phyloP scores from a whole-genome alignment of 2,888 invertebrate genomes.

The Platypus cylindrus region DNA sequence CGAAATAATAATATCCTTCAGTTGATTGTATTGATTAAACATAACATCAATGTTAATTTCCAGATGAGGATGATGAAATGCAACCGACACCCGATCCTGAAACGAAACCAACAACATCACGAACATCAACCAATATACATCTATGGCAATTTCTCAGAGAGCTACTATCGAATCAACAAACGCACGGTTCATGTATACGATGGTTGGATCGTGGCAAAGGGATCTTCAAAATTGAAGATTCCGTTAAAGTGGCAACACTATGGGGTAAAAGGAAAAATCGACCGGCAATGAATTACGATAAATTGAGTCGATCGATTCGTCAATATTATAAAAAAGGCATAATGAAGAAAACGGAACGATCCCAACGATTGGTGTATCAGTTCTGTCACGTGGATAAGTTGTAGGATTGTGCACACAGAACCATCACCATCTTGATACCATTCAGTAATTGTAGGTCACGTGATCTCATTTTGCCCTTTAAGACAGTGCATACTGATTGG shows the following conservation, averaged over 20 bases:
- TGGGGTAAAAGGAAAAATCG: slow-evolving; percentile 98
- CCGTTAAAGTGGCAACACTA: slow-evolving; percentile 88
- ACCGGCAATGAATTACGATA: slow-evolving; percentile 99
- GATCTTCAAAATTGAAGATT: slow-evolving; percentile 98
- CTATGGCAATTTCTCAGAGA: slow-evolving; percentile 99
- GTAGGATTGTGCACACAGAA: slow-evolving; percentile 35
- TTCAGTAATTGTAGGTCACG: slow-evolving; percentile 9
- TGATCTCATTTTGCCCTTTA: slow-evolving; percentile 13
- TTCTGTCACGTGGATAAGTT: slow-evolving; percentile 92
- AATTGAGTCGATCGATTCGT: slow-evolving; percentile 89
- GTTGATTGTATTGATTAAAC: background rate
- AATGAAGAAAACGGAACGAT: slow-evolving; percentile 97
- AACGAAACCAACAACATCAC: slow-evolving; percentile 28
- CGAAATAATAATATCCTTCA: background rate
- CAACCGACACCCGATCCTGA: slow-evolving; percentile 26
- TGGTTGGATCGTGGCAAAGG: slow-evolving; percentile 93
- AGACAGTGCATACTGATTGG: slow-evolving; percentile 13
- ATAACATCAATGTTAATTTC: too few relatives aligned
- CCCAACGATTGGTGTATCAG: slow-evolving; percentile 96
- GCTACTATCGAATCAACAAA: slow-evolving; percentile 74
- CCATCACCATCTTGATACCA: background rate
- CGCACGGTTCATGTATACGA: slow-evolving; percentile 88
- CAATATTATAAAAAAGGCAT: slow-evolving; percentile 99
- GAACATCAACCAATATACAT: slow-evolving; percentile 80
- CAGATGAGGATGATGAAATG: slow-evolving; percentile 38